Base-by-base conservation (phyloP, 2,113 vertebrate genomes). In the Sitta europaea region DNA sequence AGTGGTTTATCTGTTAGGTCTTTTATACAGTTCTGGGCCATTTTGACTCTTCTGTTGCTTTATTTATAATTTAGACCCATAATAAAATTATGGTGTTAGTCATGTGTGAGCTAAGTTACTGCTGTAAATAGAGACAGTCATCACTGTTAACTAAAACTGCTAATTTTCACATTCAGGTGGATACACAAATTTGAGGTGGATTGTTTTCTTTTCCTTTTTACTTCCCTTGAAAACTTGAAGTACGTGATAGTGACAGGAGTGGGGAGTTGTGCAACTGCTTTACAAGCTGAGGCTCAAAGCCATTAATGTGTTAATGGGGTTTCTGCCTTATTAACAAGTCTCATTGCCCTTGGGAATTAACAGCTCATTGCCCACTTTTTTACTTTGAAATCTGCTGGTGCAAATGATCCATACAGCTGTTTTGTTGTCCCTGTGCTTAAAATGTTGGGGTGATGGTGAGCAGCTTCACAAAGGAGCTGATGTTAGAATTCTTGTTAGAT, bases 291-390 rank as follows among this genome's bases (percentile, higher is more conserved):
- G 70, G 68, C 90, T 85, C 70, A 90, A 81, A 85, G 65, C 51
- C 53, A n/a, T 90, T 85, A 48, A 82, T 86, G 54, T 70, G 90
- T 93, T 88, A 90, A 92, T 92, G 88, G 81, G 62, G 67, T 92
- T 94, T 94, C 92, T 96, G 45, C 45, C 45, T 75, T 90, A 82
- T 85, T 94, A 92, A 92, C 62, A 54, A 76, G 85, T 79, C 78
- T 86, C 71, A 7, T 47, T 68, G 85, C 78, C 78, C 51, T 92
- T 92, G 63, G 88, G 50, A 93, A 48, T 85, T 88, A 92, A 75
- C 86, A 94, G 50, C 71, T 93, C 21, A 33, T 90, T 94, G 77
- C 54, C 74, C 42, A 47, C 35, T 80, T 73, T 68, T 79, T 90
- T 29, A n/a, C 29, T 84, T 90, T 28, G 58, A 67, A 93, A 71